phyloP scores from a whole-genome alignment of 2,113 vertebrate species.

The Pangasianodon gigas region DNA sequence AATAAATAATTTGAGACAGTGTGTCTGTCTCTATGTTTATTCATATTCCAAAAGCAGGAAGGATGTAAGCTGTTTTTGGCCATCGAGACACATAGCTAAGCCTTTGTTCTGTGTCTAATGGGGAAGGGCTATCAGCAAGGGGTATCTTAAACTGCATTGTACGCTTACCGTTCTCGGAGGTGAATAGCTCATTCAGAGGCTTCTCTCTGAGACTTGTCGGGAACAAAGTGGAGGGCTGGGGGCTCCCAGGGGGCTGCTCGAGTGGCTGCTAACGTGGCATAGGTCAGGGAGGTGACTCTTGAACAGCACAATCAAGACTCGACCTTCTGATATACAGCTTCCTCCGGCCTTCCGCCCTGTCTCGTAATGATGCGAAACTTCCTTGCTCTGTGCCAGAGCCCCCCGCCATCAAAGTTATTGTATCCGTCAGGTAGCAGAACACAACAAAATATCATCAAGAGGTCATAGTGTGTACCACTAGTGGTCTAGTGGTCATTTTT shows the following conservation, averaged over 20 bases:
- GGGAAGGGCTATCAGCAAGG: slow-evolving; percentile 70
- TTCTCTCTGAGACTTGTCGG: slow-evolving; percentile 58
- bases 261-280: slow-evolving; percentile 80
- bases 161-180: slow-evolving; percentile 58
- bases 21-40: slow-evolving; percentile 73
- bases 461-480: slow-evolving; percentile 1
- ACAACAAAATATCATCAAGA: slow-evolving; percentile 16
- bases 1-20: slow-evolving; percentile 72
- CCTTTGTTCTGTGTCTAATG: slow-evolving; percentile 71
- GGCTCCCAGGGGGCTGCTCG: slow-evolving; percentile 62
- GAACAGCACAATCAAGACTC: slow-evolving; percentile 79
- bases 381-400: slow-evolving; percentile 13
- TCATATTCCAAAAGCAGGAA: slow-evolving; percentile 73
- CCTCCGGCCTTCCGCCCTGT: slow-evolving; percentile 72
- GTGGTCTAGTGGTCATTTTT: background rate
- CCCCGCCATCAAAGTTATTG: slow-evolving; percentile 30
- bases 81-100: slow-evolving; percentile 68
- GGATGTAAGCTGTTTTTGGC: slow-evolving; percentile 78
- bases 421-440: slow-evolving; percentile 37
- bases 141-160: slow-evolving; percentile 76
- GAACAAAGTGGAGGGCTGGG: slow-evolving; percentile 66
- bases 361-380: slow-evolving; percentile 53
- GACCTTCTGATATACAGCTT: slow-evolving; percentile 80
- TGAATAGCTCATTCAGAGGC: slow-evolving; percentile 70
- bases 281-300: slow-evolving; percentile 78